Evolutionary conservation across 2,797 vertebrate genomes (phyloP), one percentile per base, ranked within the genome.

Genomic region (Enteromius afrohamiltoni): DNA sequence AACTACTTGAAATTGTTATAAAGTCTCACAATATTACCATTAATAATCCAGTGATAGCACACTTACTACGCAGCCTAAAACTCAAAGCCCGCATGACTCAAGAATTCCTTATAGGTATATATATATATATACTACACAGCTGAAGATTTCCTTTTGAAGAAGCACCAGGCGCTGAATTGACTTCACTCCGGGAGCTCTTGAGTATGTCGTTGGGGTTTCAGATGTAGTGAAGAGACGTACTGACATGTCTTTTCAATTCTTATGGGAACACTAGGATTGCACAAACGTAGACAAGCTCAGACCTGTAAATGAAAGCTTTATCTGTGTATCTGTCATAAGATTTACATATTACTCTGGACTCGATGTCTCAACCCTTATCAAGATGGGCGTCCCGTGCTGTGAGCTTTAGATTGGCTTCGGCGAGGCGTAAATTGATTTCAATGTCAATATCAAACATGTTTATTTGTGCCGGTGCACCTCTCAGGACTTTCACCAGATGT

Each of bases 331-430:
- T 65, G 74, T 79, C 62, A 70, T 26, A 1, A 42, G 23, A 84
- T 83, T 83, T 77, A 80, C 47, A 83, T 87, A 82, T 81, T 67
- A 79, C 40, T 31, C 47, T 23, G 11, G 68, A 81, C 78, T 23
- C 31, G 3, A 47, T n/a, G 26, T 81, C 31, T 65, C 17, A 21
- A 34, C 37, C 51, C 76, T 55, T 60, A 76, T 58, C 79, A n/a
- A 23, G 64, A 77, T 21, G 34, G 37, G 21, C 58, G 42, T 69
- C 37, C 76, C 37, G 23, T 34, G 71, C 53, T 51, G 53, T 37
- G 31, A 49, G 19, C 60, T 60, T 69, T 80, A 58, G 51, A 69
- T 81, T 77, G 29, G 55, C 51, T 83, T 45, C 26, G 16, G 31
- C 37, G 65, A 31, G 69, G 55, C 10, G 58, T 62, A 79, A 83